Base-by-base conservation (phyloP, 2,113 vertebrate genomes). In the Elaphurus davidianus region DNA sequence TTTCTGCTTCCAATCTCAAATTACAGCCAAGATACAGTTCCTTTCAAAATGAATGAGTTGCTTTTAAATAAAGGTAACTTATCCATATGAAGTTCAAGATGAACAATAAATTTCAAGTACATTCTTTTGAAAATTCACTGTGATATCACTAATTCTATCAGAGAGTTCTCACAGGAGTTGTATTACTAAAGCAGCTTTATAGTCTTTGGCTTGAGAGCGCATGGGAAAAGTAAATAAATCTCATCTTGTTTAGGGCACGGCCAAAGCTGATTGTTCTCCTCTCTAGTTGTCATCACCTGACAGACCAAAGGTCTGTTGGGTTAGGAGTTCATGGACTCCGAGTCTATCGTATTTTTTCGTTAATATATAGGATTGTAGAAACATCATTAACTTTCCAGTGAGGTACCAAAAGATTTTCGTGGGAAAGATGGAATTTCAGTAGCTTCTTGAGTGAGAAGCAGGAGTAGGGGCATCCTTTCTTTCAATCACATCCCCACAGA, bases 151-250 rank as follows among this genome's bases (percentile, higher is more conserved):
- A 89, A 97, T 62, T 94, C 19, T 23, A 71, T 27, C 5, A 0
- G 47, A 12, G n/a, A 94, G 60, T 64, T 97, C 82, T 96, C 86
- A 59, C 59, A 52, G 28, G 57, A 90, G 45, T 98, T 90, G 57
- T 11, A 59, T 95, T 95, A 97, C 87, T 84, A 47, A 89, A 67
- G 79, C 30, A 28, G 64, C 92, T 96, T 98, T 92, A 97, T 19
- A 97, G 67, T 47, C 96, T 89, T 94, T 86, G 36, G 54, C 86
- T 97, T 86, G 13, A 79, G 96, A 98, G 86, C 40, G 43, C 55
- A 33, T 95, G 91, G 47, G 98, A 97, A 97, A 98, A 95, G 92
- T 78, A 97, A 98, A 98, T 57, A 97, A 90, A 92, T 17, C 64
- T 78, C 86, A 27, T 43, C 54, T 93, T 64, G 36, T 97, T 94